A percentile compares a stretch with the other conserved stretches of the same genome.
Conservation (phyloP, 2,888 invertebrate species). For the Ectemnius continuus region DNA sequence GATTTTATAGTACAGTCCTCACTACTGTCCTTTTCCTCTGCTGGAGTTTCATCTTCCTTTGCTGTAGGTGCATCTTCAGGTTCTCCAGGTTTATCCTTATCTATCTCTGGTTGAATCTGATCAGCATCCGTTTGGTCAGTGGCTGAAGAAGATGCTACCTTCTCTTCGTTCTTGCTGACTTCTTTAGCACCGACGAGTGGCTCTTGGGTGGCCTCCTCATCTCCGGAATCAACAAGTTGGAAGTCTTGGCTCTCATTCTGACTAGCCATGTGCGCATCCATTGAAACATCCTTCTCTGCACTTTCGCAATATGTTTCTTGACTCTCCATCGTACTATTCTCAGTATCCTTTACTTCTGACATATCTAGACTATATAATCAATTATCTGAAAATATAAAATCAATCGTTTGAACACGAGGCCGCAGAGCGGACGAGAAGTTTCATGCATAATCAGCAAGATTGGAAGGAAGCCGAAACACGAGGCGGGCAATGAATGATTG, state of each 20-base stretch:
- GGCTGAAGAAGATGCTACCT: not conserved
- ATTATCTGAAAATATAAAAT: slow-evolving; percentile 27
- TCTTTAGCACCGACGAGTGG: not conserved
- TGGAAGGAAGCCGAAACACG: too few relatives aligned
- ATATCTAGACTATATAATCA: slow-evolving; percentile 39
- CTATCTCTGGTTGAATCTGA: not conserved
- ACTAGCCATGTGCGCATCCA: not conserved
- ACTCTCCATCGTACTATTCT: slow-evolving; percentile 43
- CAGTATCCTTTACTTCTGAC: slow-evolving; percentile 58
- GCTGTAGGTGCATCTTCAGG: not conserved
- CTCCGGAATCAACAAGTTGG: slow-evolving; percentile 57
- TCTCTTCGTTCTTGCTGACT: not conserved
- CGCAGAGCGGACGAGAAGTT: too few relatives aligned
- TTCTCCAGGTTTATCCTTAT: not conserved
- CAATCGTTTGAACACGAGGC: not conserved
- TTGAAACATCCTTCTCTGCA: slow-evolving; percentile 8
- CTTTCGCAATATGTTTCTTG: slow-evolving; percentile 41
- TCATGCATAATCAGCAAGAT: too few relatives aligned
- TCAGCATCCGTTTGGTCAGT: not conserved
- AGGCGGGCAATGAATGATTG: too few relatives aligned
- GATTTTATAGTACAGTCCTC: not conserved
- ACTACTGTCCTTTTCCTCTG: not conserved
- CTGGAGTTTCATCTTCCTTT: not conserved
- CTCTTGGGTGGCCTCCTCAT: slow-evolving; percentile 18
- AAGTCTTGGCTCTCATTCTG: slow-evolving; percentile 68